These are phyloP conservation scores for Drosophila serrata DNA, from an alignment of 1,140 invertebrate species.

Conservation along the genomic window DNA sequence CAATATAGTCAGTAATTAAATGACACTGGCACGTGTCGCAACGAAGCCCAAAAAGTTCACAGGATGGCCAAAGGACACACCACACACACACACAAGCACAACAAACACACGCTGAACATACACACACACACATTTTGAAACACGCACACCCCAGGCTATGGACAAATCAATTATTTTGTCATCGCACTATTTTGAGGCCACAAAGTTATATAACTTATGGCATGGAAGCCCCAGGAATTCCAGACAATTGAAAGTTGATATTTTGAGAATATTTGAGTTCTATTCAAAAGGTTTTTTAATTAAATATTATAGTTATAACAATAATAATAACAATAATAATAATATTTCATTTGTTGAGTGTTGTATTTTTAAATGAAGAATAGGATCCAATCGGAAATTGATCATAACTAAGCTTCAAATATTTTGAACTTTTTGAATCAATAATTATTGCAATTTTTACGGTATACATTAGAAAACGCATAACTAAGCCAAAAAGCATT, in stretches of 20 bases:
- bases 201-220: conserved; percentile 9
- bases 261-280: background rate
- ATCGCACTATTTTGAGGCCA: conserved; percentile 5
- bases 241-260: background rate
- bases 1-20: conserved; percentile 81
- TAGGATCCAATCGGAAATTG: too few relatives aligned
- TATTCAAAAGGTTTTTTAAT: background rate
- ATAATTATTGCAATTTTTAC: too few relatives aligned
- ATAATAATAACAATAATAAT: too few relatives aligned
- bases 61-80: conserved; percentile 2
- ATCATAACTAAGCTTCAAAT: too few relatives aligned
- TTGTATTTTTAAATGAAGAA: too few relatives aligned
- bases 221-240: background rate
- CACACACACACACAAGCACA: background rate
- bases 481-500: too few relatives aligned
- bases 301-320: background rate
- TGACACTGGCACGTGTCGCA: conserved; percentile 62
- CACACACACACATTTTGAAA: conserved; percentile 1
- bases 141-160: conserved; percentile 5
- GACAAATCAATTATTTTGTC: conserved; percentile 41
- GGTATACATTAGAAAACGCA: too few relatives aligned
- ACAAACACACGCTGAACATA: background rate
- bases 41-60: conserved; percentile 40
- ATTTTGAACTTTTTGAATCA: too few relatives aligned
- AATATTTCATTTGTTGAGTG: too few relatives aligned